These are phyloP conservation scores for Megaleporinus macrocephalus DNA, from an alignment of 2,113 vertebrate genomes.

Conservation along the genomic window DNA sequence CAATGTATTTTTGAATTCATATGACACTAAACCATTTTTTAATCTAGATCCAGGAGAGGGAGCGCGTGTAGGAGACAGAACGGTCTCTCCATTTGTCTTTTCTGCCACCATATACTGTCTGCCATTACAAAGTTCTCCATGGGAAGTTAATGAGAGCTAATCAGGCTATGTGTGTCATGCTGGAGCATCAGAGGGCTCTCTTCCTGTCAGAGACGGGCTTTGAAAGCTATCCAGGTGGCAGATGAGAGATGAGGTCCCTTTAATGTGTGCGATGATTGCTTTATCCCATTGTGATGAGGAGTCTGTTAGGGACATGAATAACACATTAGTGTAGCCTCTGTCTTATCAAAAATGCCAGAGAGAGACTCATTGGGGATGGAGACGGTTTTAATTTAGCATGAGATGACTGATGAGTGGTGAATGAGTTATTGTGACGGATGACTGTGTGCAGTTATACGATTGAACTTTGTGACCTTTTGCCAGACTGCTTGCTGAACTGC, in stretches of 20 bases:
- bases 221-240: constrained; percentile 25
- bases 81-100: constrained; percentile 36
- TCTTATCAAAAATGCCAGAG: constrained; percentile 26
- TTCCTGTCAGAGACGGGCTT: constrained; percentile 29
- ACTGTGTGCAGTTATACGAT: neutral
- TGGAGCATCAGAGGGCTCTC: constrained; percentile 20
- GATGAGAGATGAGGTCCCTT: constrained; percentile 34
- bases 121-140: constrained; percentile 42
- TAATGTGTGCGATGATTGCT: constrained; percentile 34
- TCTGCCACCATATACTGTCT: neutral
- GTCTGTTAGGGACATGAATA: constrained; percentile 29
- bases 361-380: constrained; percentile 8
- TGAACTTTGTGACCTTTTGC: constrained; percentile 24
- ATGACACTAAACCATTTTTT: no score
- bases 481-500: neutral
- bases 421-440: constrained; percentile 14
- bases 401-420: constrained; percentile 17
- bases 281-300: constrained; percentile 31
- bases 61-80: neutral
- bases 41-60: constrained; percentile 7
- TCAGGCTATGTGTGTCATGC: constrained; percentile 31
- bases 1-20: no score
- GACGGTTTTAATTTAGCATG: constrained; percentile 18
- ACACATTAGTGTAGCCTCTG: constrained; percentile 22
- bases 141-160: constrained; percentile 46